Conservation (phyloP, 2,888 invertebrate genomes). For the Hofmannophila pseudospretella region DNA sequence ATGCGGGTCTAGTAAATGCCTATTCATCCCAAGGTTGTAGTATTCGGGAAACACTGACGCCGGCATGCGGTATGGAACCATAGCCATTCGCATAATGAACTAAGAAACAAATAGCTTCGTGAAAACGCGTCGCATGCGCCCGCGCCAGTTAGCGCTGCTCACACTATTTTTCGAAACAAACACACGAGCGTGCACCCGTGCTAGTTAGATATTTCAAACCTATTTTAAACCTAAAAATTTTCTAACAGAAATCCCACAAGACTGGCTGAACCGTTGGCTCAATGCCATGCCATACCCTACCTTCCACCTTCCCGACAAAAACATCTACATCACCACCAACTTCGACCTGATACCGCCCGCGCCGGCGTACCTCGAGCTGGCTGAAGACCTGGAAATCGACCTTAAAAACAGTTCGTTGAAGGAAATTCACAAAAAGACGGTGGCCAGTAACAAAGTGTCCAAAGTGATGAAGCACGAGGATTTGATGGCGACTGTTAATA, state of each 20-base stretch:
- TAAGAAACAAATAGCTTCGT: no score
- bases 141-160: no score
- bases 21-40: no score
- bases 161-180: no score
- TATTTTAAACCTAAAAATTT: background rate
- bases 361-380: conserved; percentile 41
- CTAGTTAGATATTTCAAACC: no score
- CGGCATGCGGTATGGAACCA: no score
- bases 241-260: conserved; percentile 75
- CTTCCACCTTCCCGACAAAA: conserved; percentile 84
- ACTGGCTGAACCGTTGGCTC: conserved; percentile 82
- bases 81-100: no score
- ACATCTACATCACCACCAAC: conserved; percentile 84
- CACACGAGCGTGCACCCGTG: no score
- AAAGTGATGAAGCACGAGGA: conserved; percentile 43
- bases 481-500: conserved; percentile 57
- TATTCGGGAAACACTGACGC: no score
- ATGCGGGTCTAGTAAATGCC: no score
- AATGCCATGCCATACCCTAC: conserved; percentile 72
- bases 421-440: conserved; percentile 50
- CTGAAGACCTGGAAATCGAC: conserved; percentile 42
- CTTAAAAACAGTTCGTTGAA: conserved; percentile 38
- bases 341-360: conserved; percentile 78
- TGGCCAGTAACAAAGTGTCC: conserved; percentile 16
- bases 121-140: no score